phyloP scores from a whole-genome alignment of 2,888 invertebrate species.

The Matsumyia berberina region DNA sequence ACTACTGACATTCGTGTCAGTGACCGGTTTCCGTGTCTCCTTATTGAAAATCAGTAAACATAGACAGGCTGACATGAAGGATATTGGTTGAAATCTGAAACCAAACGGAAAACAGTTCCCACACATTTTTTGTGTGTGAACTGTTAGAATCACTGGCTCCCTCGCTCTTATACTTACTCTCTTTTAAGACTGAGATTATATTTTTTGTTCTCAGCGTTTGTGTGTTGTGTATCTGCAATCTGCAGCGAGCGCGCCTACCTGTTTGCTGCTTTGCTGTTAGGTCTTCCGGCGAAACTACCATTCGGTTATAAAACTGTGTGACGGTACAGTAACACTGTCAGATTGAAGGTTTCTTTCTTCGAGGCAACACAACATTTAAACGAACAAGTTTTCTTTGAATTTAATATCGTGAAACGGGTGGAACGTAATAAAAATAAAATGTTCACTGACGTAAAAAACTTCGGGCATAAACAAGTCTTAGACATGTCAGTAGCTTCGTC shows the following conservation, averaged over 20 bases:
- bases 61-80: constrained; percentile 55
- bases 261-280: constrained; percentile 60
- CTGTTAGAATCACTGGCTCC: constrained; percentile 11
- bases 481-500: constrained; percentile 64
- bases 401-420: constrained; percentile 19
- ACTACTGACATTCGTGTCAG: constrained; percentile 34
- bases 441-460: constrained; percentile 83
- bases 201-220: constrained; percentile 51
- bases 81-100: constrained; percentile 71
- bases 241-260: constrained; percentile 58
- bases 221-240: constrained; percentile 56
- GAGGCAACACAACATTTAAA: constrained; percentile 79
- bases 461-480: constrained; percentile 75
- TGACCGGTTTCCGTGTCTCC: constrained; percentile 72
- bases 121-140: constrained; percentile 55
- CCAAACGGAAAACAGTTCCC: constrained; percentile 74
- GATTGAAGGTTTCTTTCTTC: constrained; percentile 82
- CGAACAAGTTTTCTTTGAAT: constrained; percentile 27
- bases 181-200: constrained; percentile 34
- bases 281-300: constrained; percentile 65
- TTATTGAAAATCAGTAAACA: constrained; percentile 73
- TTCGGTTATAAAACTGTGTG: constrained; percentile 82
- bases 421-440: constrained; percentile 74
- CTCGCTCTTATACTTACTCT: constrained; percentile 39
- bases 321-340: constrained; percentile 83